phyloP scores from a whole-genome alignment of 2,113 vertebrate genomes.

The Thoracochromis brauschi region DNA sequence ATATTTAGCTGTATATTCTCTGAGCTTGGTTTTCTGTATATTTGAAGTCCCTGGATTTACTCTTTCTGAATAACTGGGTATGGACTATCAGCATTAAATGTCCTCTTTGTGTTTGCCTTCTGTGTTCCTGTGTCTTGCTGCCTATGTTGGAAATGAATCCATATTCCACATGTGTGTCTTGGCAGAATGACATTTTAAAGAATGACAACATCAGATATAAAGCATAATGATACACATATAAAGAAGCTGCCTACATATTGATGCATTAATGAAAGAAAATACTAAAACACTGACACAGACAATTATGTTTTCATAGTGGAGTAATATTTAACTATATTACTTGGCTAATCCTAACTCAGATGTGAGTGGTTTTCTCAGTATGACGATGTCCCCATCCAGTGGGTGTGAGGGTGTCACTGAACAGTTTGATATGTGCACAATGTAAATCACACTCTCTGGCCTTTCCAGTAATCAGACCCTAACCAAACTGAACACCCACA shows the following conservation, averaged over 20 bases:
- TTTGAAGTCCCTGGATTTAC: not conserved
- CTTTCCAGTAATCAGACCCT: not conserved
- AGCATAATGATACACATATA: not conserved
- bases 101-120: not conserved
- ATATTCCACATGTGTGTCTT: not conserved
- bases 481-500: not conserved
- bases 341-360: not conserved
- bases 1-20: not conserved
- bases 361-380: not conserved
- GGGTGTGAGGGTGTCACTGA: not conserved
- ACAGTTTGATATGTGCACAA: not conserved
- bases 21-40: not conserved
- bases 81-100: not conserved
- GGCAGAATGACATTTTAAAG: not conserved
- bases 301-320: not conserved
- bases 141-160: not conserved
- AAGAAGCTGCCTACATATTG: not conserved
- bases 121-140: not conserved
- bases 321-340: not conserved
- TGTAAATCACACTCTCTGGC: not conserved
- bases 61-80: not conserved
- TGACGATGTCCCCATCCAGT: not conserved
- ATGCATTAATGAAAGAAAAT: not conserved
- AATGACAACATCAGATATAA: not conserved
- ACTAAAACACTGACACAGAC: not conserved